Percentiles rank a stretch among this genome's conserved stretches.
These are phyloP conservation scores for Selenia dentaria DNA, from an alignment of 2,888 invertebrate genomes.

Conservation along the genomic window DNA sequence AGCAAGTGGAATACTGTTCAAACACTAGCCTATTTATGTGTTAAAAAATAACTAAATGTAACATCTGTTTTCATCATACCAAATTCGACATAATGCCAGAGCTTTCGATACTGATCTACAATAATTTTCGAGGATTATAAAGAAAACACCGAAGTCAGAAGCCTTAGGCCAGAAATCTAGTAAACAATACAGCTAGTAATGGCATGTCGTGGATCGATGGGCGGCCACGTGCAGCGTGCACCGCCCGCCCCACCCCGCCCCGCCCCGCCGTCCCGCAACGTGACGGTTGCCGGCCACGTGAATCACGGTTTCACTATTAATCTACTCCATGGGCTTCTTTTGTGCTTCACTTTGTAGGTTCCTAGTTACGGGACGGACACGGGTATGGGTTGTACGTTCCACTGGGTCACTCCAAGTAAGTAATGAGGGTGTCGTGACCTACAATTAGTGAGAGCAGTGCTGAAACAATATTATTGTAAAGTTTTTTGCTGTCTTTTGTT, in stretches of 20 bases:
- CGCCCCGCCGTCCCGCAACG: constrained; percentile 35
- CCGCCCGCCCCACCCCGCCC: constrained; percentile 25
- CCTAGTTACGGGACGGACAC: constrained; percentile 11
- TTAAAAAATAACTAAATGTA: too few species aligned
- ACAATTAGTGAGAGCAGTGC: constrained; percentile 1
- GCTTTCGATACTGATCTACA: too few species aligned
- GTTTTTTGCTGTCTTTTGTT: too few species aligned
- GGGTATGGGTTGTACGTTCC: constrained; percentile 6
- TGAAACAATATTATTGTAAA: too few species aligned
- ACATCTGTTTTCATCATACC: too few species aligned
- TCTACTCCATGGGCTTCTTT: constrained; percentile 38
- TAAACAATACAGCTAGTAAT: constrained; percentile 23
- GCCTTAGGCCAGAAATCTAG: not conserved
- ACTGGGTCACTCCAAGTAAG: not conserved
- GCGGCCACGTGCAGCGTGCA: constrained; percentile 53
- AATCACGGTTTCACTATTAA: constrained; percentile 40
- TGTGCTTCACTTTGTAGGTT: constrained; percentile 10
- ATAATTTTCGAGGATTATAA: too few species aligned
- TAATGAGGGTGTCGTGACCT: too few species aligned
- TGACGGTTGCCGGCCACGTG: constrained; percentile 45
- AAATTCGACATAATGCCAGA: too few species aligned
- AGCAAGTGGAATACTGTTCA: too few species aligned
- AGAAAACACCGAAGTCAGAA: too few species aligned
- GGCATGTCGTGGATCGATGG: constrained; percentile 40
- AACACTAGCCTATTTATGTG: too few species aligned